Conservation (phyloP, 2,797 vertebrate species). For the Silurus aristotelis region DNA sequence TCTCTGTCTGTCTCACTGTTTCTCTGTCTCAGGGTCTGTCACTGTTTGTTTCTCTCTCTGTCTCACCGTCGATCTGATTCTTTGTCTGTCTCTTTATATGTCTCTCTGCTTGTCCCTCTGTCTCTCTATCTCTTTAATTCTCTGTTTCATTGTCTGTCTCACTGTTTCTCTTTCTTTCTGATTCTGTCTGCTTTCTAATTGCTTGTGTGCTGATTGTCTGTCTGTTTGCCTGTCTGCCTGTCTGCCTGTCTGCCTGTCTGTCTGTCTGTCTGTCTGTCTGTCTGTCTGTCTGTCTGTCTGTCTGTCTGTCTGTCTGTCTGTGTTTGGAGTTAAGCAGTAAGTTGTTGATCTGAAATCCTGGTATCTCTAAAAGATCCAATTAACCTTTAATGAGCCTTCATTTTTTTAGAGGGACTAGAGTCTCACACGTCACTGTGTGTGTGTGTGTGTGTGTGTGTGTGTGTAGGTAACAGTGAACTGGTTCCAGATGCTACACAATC, state of each 20-base stretch:
- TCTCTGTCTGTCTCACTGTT: too few relatives aligned
- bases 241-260: too few relatives aligned
- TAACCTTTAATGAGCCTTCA: background rate
- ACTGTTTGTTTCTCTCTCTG: background rate
- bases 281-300: too few relatives aligned
- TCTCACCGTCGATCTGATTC: background rate
- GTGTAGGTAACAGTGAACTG: conserved; percentile 83
- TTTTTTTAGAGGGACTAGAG: too few relatives aligned
- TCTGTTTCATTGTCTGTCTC: background rate
- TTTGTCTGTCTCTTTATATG: too few relatives aligned
- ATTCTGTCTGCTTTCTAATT: too few relatives aligned
- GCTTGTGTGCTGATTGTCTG: background rate
- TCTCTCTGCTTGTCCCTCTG: background rate
- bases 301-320: too few relatives aligned
- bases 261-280: background rate
- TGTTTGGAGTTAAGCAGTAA: background rate
- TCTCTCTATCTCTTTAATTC: background rate
- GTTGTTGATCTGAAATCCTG: background rate
- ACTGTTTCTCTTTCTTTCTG: background rate
- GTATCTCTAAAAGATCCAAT: background rate
- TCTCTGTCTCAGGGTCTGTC: background rate
- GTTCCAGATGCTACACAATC: conserved; percentile 82
- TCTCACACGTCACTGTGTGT: background rate
- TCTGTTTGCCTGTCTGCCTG: background rate
- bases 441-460: conserved; percentile 7